Base-by-base conservation (phyloP, 2,113 vertebrate genomes). In the Pygoscelis antarcticus region DNA sequence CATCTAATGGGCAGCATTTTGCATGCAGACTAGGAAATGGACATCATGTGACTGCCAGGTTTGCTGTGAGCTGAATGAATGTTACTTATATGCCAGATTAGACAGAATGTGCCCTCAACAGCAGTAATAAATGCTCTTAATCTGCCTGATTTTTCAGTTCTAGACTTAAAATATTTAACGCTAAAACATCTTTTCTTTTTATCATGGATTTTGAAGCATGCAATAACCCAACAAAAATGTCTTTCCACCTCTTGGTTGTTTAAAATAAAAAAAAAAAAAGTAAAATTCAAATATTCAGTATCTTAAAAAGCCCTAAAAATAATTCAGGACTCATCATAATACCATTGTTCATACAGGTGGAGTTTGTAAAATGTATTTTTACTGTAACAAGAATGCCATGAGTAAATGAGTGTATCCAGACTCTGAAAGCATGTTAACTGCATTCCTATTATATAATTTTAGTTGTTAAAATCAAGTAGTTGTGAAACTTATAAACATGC, bases 341-440 rank as follows among this genome's bases (percentile, higher is more conserved):
- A 92, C 64, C 10, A 30, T 26, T 44, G 25, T 58, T 75, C 16
- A 54, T 34, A 62, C 2, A 71, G 82, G 74, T 74, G 15, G 15
- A 94, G 8, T 79, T 88, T 90, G 27, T 13, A 46, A 72, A 91
- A 83, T 81, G 21, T 51, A 61, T 93, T 88, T 95, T 95, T 87
- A 76, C 23, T 27, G 10, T 82, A 64, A 81, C 22, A 96, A 92
- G 52, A 62, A 52, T 42, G 5, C 6, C 44, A 68, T 20, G 34
- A 61, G 12, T 9, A 71, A 79, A 96, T 54, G 13, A 77, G 20
- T 83, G 20, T 83, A 87, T 70, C 30, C 17, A 66, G 65, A 96
- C 58, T 75, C 19, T 82, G 72, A 78, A 82, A 95, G 20, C 18
- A 49, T 9, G 23, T 34, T 46, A 88, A 90, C 13, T 82, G 10